These are phyloP conservation scores for Montipora cactus DNA, from an alignment of 64 coral and sea anemone genomes.

Conservation along the genomic window DNA sequence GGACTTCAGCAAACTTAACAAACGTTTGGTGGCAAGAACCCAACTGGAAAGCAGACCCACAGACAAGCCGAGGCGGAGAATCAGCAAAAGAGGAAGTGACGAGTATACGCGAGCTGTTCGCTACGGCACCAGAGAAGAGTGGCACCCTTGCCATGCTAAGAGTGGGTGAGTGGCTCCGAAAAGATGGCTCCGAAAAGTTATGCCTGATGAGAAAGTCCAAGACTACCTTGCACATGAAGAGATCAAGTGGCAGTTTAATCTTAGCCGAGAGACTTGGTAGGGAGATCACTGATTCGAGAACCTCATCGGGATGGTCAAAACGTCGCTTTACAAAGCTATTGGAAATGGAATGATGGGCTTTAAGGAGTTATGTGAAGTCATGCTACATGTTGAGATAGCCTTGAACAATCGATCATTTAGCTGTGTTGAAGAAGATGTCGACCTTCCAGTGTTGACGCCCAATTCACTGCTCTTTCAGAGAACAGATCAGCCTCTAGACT, in stretches of 20 bases:
- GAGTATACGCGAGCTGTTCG: not conserved
- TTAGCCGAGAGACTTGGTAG: constrained; percentile 66
- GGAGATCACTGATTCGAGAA: not conserved
- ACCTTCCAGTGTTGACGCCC: constrained; percentile 34
- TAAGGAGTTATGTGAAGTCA: not conserved
- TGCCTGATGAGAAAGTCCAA: constrained; percentile 13
- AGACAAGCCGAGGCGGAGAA: too few species aligned
- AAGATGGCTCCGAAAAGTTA: not conserved
- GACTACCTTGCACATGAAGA: constrained; percentile 6
- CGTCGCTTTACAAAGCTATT: not conserved
- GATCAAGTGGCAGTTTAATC: not conserved
- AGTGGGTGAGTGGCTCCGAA: constrained; percentile 36
- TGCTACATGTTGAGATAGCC: not conserved
- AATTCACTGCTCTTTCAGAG: constrained; percentile 36
- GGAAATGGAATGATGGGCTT: not conserved
- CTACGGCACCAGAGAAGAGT: not conserved
- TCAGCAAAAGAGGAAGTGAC: too few species aligned
- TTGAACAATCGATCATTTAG: not conserved
- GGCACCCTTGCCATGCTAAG: constrained; percentile 47
- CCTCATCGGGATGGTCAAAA: not conserved
- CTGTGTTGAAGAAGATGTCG: constrained; percentile 55
- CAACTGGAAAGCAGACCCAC: too few species aligned
- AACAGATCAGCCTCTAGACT: constrained; percentile 8
- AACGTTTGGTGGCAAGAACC: too few species aligned
- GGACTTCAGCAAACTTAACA: too few species aligned